phyloP scores from a whole-genome alignment of 2,113 vertebrate species.

The Tamias sibiricus region DNA sequence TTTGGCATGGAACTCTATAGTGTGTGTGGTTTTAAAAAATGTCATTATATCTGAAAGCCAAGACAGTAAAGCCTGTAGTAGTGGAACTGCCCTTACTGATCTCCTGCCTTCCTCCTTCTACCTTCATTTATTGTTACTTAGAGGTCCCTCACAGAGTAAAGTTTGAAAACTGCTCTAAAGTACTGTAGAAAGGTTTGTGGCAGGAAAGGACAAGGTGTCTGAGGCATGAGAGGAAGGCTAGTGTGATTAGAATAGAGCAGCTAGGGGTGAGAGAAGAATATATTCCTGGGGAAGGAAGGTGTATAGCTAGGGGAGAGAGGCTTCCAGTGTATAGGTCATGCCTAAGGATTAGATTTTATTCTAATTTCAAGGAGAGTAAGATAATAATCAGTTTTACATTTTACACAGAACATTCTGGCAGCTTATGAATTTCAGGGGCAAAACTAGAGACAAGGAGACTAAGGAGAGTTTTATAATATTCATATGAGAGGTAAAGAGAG shows the following conservation, averaged over 20 bases:
- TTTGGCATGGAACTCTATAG: too few relatives aligned
- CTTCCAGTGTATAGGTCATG: not conserved
- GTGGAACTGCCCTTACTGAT: not conserved
- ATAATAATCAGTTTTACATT: not conserved
- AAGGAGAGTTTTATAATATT: not conserved
- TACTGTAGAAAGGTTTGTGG: not conserved
- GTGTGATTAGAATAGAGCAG: not conserved
- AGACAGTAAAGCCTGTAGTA: not conserved
- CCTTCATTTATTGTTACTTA: not conserved
- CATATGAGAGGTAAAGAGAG: not conserved
- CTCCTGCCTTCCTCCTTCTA: not conserved
- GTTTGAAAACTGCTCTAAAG: not conserved
- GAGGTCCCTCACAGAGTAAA: not conserved
- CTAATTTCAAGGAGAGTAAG: not conserved
- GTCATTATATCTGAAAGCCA: not conserved
- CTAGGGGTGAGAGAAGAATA: not conserved
- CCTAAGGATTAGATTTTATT: constrained; percentile 8
- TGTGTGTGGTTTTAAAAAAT: constrained; percentile 16
- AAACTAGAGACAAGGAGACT: not conserved
- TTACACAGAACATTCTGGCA: not conserved
- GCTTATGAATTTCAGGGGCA: not conserved
- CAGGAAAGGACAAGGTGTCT: not conserved
- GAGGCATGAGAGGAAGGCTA: not conserved
- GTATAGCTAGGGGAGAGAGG: not conserved
- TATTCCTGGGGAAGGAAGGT: not conserved